Evolutionary conservation across 1,140 invertebrate species (phyloP).

Genomic region (Magallana gigas): DNA sequence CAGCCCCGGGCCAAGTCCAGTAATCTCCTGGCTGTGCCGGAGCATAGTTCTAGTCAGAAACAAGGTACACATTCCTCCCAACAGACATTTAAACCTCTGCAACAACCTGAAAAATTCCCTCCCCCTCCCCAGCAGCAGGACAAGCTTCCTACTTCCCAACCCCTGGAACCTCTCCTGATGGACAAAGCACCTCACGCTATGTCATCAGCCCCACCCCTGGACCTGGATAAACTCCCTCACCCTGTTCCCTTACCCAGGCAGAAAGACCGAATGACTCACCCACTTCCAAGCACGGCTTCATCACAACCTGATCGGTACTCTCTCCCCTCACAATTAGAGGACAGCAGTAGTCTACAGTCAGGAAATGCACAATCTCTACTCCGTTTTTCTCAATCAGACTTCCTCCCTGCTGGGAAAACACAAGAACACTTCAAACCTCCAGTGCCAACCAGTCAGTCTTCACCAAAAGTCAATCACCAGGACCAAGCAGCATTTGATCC

Average conservation of each 20-base stretch:
- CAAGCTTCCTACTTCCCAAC: not conserved
- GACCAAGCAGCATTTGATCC: constrained; percentile 2
- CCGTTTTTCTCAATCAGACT: constrained; percentile 2
- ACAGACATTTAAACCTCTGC: constrained; percentile 30
- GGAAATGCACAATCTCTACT: not conserved
- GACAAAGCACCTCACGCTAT: constrained; percentile 14
- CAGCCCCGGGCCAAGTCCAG: not conserved
- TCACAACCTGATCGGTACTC: not conserved
- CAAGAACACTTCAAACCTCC: constrained; percentile 4
- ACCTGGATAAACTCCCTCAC: constrained; percentile 21
- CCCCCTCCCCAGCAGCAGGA: constrained; percentile 22
- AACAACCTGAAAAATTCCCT: constrained; percentile 37
- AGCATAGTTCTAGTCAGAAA: constrained; percentile 42
- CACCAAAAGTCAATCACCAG: constrained; percentile 1
- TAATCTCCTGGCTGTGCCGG: constrained; percentile 20
- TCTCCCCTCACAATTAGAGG: not conserved
- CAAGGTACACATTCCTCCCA: constrained; percentile 17
- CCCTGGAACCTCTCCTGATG: not conserved
- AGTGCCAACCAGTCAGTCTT: constrained; percentile 18
- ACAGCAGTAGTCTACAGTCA: not conserved
- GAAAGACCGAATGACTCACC: not conserved
- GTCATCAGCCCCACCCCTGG: constrained; percentile 3
- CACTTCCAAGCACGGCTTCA: not conserved
- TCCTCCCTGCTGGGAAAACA: constrained; percentile 24
- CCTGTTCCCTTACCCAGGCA: not conserved